These are phyloP conservation scores for Neopipo cinnamomea DNA, from an alignment of 2,113 vertebrate genomes.

Conservation along the genomic window DNA sequence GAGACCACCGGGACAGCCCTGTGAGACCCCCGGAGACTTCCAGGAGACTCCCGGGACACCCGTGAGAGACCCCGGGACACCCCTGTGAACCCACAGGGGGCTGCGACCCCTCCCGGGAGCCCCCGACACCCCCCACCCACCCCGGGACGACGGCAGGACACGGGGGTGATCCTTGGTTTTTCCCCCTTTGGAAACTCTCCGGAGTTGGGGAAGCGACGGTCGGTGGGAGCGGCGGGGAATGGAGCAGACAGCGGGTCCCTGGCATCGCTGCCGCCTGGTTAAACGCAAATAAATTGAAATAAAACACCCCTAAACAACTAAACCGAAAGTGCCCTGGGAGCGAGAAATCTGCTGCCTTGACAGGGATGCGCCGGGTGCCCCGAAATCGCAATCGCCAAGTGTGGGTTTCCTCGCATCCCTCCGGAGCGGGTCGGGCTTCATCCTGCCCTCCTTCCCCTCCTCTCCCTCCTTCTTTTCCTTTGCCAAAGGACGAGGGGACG, in stretches of 20 bases:
- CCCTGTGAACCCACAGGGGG: accelerated
- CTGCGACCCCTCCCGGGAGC: background rate
- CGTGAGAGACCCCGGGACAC: too few relatives aligned
- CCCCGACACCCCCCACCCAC: background rate
- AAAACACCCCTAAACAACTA: too few relatives aligned
- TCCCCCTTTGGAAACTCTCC: background rate
- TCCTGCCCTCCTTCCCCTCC: background rate
- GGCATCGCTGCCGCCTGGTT: accelerated
- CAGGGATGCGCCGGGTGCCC: background rate
- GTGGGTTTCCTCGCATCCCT: background rate
- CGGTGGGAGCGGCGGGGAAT: background rate
- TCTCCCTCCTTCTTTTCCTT: too few relatives aligned
- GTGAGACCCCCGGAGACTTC: too few relatives aligned
- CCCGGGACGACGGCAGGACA: background rate
- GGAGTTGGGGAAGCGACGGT: background rate
- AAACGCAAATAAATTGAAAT: accelerated
- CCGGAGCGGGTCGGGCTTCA: background rate
- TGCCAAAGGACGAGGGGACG: background rate
- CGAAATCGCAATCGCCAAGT: too few relatives aligned
- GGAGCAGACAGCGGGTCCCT: background rate
- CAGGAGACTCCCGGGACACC: background rate
- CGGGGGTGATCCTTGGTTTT: background rate
- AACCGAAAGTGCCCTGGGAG: background rate
- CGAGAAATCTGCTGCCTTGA: background rate
- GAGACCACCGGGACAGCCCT: too few relatives aligned